Evolutionary conservation across 2,797 vertebrate genomes (phyloP).

Genomic region (Serranus cabrilla): DNA sequence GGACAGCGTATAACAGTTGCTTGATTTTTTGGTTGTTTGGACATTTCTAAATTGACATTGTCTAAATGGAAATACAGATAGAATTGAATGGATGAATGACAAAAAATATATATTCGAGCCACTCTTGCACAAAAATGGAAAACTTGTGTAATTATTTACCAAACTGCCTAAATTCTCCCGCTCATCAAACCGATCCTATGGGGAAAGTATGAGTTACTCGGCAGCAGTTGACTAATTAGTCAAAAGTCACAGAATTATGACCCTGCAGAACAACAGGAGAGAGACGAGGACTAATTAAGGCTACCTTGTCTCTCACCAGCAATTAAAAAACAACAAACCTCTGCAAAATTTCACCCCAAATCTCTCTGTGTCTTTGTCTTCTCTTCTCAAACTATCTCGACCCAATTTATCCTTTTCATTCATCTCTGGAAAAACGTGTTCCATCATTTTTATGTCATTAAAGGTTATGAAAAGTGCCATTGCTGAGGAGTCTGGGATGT

Average conservation of each 20-base stretch:
- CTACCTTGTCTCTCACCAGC: slow-evolving; percentile 76
- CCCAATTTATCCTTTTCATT: slow-evolving; percentile 73
- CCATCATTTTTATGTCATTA: slow-evolving; percentile 68
- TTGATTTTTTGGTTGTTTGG: slow-evolving; percentile 56
- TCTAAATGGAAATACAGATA: slow-evolving; percentile 47
- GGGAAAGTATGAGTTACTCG: slow-evolving; percentile 63
- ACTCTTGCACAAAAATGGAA: slow-evolving; percentile 61
- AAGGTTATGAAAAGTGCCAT: slow-evolving; percentile 73
- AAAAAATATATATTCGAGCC: slow-evolving; percentile 11
- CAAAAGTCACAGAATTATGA: slow-evolving; percentile 77
- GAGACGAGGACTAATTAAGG: slow-evolving; percentile 80
- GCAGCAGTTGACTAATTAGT: slow-evolving; percentile 79
- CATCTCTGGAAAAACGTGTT: slow-evolving; percentile 64
- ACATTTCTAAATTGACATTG: slow-evolving; percentile 61
- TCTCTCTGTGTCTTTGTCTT: slow-evolving; percentile 62
- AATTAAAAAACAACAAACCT: slow-evolving; percentile 85
- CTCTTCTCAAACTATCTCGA: slow-evolving; percentile 54
- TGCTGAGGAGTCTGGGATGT: slow-evolving; percentile 25
- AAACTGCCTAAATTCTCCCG: slow-evolving; percentile 50
- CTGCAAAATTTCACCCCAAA: slow-evolving; percentile 72
- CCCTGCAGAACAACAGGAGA: slow-evolving; percentile 72
- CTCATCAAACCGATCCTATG: slow-evolving; percentile 51
- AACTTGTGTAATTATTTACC: slow-evolving; percentile 64
- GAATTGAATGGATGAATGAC: slow-evolving; percentile 25
- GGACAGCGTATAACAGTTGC: slow-evolving; percentile 54